Conservation (phyloP, 2,797 vertebrate species). For the Esox lucius region DNA sequence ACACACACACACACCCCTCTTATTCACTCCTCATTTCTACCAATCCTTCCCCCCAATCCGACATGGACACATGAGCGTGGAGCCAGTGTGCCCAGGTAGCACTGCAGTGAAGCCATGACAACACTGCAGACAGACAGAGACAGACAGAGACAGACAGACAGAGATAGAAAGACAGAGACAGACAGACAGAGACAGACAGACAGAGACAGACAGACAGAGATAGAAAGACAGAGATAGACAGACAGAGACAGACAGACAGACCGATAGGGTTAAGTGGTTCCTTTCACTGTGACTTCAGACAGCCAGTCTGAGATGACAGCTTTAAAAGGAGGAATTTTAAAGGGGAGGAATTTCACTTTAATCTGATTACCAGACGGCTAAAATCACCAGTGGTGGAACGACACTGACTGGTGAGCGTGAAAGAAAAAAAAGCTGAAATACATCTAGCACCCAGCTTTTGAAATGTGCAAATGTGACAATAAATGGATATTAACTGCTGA, state of each 20-base stretch:
- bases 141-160: not conserved
- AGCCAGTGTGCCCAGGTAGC: constrained; percentile 20
- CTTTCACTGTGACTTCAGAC: constrained; percentile 26
- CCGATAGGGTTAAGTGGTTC: constrained; percentile 30
- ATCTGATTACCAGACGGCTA: constrained; percentile 62
- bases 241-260: constrained; percentile 18
- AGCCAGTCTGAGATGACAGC: constrained; percentile 56
- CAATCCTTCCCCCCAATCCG: not conserved
- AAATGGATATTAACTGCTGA: constrained; percentile 59
- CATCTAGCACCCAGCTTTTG: constrained; percentile 47
- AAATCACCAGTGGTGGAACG: constrained; percentile 53
- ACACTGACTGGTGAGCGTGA: constrained; percentile 41
- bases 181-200: constrained; percentile 20
- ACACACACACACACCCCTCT: constrained; percentile 14
- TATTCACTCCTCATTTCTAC: constrained; percentile 10
- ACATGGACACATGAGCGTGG: constrained; percentile 22
- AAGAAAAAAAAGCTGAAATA: constrained; percentile 40
- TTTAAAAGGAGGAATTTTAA: constrained; percentile 63
- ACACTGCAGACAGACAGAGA: constrained; percentile 28
- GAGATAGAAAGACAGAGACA: too few species aligned
- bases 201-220: constrained; percentile 19
- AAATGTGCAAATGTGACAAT: constrained; percentile 57
- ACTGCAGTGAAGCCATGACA: constrained; percentile 46
- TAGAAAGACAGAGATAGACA: constrained; percentile 23
- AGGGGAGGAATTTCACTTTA: constrained; percentile 54